A percentile compares a stretch with the other conserved stretches of the same genome.
Evolutionary conservation across 2,113 vertebrate genomes (phyloP).

Genomic region (Nematolebias whitei): DNA sequence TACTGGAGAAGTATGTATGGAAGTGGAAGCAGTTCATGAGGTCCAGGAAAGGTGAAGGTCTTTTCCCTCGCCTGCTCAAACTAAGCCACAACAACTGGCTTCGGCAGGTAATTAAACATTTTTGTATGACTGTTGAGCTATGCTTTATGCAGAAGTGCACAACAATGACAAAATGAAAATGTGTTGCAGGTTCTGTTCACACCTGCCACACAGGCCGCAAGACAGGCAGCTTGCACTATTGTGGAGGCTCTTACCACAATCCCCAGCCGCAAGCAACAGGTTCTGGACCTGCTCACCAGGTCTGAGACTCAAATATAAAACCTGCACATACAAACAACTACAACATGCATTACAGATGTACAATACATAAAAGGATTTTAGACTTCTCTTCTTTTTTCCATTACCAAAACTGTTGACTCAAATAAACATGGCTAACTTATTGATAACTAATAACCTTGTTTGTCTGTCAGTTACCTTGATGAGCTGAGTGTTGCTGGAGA

Average conservation of each 20-base stretch:
- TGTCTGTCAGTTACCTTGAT: slow-evolving; percentile 88
- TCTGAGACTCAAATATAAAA: slow-evolving; percentile 55
- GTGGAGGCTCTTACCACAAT: slow-evolving; percentile 95
- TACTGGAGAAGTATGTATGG: slow-evolving; percentile 96
- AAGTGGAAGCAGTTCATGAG: slow-evolving; percentile 97
- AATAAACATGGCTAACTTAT: too few species aligned
- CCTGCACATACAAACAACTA: neutral
- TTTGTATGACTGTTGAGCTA: neutral
- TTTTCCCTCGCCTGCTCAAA: slow-evolving; percentile 89
- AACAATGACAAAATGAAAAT: neutral
- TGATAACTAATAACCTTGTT: neutral
- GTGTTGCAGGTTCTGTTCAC: slow-evolving; percentile 92
- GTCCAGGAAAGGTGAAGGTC: slow-evolving; percentile 83
- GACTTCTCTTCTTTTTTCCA: neutral
- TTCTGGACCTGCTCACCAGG: slow-evolving; percentile 97
- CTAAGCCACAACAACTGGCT: slow-evolving; percentile 99
- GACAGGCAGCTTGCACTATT: slow-evolving; percentile 96
- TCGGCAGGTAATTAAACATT: slow-evolving; percentile 82
- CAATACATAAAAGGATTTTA: neutral
- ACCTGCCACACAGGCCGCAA: slow-evolving; percentile 94
- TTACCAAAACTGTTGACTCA: too few species aligned
- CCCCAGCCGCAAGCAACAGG: slow-evolving; percentile 96
- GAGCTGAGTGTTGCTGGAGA: slow-evolving; percentile 95
- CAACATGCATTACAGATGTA: neutral
- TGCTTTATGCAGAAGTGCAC: neutral